Evolutionary conservation across 1,140 invertebrate genomes (phyloP), one percentile per base, ranked within the genome.

Genomic region (Drosophila arizonae): DNA sequence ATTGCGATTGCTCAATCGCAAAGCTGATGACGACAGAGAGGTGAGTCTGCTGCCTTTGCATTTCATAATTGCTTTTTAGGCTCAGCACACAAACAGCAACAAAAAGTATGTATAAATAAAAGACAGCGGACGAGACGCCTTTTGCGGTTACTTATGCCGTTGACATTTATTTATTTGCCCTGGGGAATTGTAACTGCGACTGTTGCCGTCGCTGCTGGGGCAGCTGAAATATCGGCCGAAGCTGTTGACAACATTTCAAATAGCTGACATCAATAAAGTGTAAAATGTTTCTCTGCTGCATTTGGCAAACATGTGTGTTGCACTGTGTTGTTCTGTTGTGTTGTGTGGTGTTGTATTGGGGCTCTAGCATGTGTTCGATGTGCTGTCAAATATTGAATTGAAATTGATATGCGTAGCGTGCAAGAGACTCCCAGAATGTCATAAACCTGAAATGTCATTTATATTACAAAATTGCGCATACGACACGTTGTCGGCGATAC

Each of bases 111-210:
- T 24, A 2, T 33, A 33, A 33, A 33, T 33, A 10, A 10, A 28
- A 11, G 3, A 39, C 11, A 39, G 10, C 17, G 36, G 61, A 70
- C 62, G 43, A 77, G 68, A 63, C 54, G 67, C 72, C 61, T 81
- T 54, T 57, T 77, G 69, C 72, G 70, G 46, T 56, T 76, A 54
- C 68, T 72, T 70, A 62, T 76, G 72, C 65, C 61, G 81, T 69
- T 88, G 84, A 87, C 84, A 87, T 87, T 87, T 87, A 87, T 87
- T 80, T 88, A 88, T 88, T 72, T 84, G 73, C 84, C 81, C 81
- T 84, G 76, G 84, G 85, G 84, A 87, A 79, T 87, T 88, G 80
- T 74, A 65, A 60, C 50, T 68, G 51, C 48, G 36, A 39, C 36
- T 39, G 43, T 45, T 24, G 21, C 21, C 21, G 21, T 24, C 21